Base-by-base conservation (phyloP, 2,113 vertebrate genomes). In the Notiomystis cincta region DNA sequence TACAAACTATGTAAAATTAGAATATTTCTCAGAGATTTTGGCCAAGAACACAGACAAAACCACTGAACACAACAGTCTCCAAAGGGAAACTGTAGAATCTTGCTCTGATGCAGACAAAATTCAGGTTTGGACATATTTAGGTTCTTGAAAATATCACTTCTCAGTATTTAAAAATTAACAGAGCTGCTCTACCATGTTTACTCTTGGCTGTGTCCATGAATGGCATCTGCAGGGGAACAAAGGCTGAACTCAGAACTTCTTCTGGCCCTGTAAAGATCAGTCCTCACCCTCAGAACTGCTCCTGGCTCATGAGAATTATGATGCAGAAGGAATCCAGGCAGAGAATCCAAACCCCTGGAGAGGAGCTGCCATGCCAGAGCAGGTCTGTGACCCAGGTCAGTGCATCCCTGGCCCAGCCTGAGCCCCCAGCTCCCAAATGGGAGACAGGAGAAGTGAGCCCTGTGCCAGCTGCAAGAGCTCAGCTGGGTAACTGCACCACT, bases 261-360 rank as follows among this genome's bases (percentile, higher is more conserved):
- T 28, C 28, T 76, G 62, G 23, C 67, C 58, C 45, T 16, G 37
- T 9, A 27, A 38, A 71, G 15, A 10, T 30, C 13, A 64, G 7
- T 17, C 13, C 30, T 64, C 37, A 47, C 23, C 53, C 57, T 42
- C 44, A 28, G 42, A 48, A 61, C 18, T 20, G 51, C 0, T 24
- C 62, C 71, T 24, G 21, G 53, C 22, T 38, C 67, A 28, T 15
- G 19, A n/a, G 25, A 61, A 33, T 28, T 5, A 10, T 0, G 0
- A 7, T 1, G 14, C 0, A 18, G 67, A 28, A 57, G 30, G 66
- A 88, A 60, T 64, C 44, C 54, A 58, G 21, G 13, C 79, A 23
- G 17, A 47, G 48, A 48, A 67, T 4, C 20, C 62, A 25, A 62
- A 24, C 4, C 22, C 11, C 40, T 44, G 82, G 53, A 13, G 72